Percentiles rank a stretch among this genome's conserved stretches.
Evolutionary conservation across 2,797 vertebrate species (phyloP).

Genomic region (Helicolenus hilgendorfi): DNA sequence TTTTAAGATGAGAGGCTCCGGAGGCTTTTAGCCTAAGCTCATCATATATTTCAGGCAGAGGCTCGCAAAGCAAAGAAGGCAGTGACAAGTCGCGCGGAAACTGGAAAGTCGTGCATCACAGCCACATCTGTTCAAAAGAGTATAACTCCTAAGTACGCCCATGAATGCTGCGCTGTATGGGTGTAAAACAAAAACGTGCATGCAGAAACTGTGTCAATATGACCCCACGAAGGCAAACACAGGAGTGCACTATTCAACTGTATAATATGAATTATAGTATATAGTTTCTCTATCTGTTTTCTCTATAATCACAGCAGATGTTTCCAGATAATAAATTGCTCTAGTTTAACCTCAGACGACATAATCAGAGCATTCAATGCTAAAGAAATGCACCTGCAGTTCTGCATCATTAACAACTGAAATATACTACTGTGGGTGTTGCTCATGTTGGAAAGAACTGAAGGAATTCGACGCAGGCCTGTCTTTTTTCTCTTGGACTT

Average conservation of each 20-base stretch:
- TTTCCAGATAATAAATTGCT: background rate
- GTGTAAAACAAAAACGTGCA: background rate
- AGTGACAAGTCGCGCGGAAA: constrained; percentile 57
- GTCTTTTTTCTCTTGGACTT: background rate
- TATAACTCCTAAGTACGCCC: constrained; percentile 11
- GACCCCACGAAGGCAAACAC: background rate
- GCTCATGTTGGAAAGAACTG: background rate
- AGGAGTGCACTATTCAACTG: background rate
- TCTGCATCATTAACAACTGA: background rate
- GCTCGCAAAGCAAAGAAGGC: constrained; percentile 65
- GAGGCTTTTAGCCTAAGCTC: constrained; percentile 77
- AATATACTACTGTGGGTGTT: background rate
- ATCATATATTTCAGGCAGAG: constrained; percentile 76
- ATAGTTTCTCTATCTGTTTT: background rate
- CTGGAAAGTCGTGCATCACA: constrained; percentile 47
- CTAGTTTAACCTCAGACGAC: background rate
- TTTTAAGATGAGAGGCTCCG: constrained; percentile 70
- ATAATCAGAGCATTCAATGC: background rate
- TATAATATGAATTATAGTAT: background rate
- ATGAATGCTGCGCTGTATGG: constrained; percentile 1
- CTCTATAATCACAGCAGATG: background rate
- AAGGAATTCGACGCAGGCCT: background rate
- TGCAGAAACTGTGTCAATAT: constrained; percentile 2
- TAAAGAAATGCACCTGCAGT: background rate
- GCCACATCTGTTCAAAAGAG: constrained; percentile 33